Evolutionary conservation across 2,797 vertebrate species (phyloP).

Genomic region (Neomorphus geoffroyi): DNA sequence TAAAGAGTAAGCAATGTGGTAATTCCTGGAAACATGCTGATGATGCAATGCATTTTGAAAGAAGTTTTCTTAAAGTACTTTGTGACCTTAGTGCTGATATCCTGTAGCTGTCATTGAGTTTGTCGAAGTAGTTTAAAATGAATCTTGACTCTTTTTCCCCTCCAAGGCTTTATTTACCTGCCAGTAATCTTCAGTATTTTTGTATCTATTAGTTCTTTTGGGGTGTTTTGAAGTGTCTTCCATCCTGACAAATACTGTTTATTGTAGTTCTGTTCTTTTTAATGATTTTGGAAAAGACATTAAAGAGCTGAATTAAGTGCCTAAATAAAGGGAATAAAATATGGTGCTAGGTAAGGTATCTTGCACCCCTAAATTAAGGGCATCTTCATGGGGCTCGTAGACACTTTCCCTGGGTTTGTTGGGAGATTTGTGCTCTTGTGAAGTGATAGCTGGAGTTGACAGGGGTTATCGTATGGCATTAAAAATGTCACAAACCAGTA

Average conservation of each 20-base stretch:
- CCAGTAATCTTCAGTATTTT: background rate
- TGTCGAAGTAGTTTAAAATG: background rate
- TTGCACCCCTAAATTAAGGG: background rate
- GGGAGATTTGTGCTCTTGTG: background rate
- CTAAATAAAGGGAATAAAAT: background rate
- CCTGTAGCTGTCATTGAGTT: background rate
- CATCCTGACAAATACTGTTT: background rate
- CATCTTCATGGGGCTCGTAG: background rate
- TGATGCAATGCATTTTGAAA: background rate
- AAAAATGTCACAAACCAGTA: background rate
- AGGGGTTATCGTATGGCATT: background rate
- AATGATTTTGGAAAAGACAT: background rate
- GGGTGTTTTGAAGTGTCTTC: background rate
- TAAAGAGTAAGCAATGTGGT: background rate
- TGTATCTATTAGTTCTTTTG: background rate
- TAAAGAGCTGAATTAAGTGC: background rate
- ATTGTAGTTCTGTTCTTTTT: background rate
- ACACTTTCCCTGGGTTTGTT: background rate
- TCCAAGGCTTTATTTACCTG: background rate
- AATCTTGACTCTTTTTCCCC: fast-evolving
- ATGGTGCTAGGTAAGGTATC: background rate
- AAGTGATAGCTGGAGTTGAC: background rate
- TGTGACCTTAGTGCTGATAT: background rate
- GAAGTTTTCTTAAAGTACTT: background rate
- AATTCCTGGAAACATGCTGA: background rate